Conservation (phyloP, 2,797 vertebrate genomes). For the Trachops cirrhosus region DNA sequence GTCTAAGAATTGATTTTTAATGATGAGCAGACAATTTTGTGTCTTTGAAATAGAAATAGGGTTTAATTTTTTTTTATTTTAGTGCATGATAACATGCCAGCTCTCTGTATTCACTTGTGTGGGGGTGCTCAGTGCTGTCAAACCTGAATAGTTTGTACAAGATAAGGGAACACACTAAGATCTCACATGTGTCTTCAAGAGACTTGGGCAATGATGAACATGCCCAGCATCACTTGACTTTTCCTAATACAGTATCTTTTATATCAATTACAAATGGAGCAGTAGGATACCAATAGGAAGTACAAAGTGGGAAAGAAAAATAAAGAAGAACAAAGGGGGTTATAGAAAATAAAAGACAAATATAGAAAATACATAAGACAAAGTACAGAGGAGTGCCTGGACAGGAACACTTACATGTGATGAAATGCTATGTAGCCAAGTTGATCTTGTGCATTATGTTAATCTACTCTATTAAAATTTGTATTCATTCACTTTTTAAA, state of each 20-base stretch:
- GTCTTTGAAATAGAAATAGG: slow-evolving; percentile 26
- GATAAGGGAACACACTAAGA: background rate
- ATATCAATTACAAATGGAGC: background rate
- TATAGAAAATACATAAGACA: background rate
- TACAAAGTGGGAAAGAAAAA: background rate
- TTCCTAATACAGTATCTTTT: background rate
- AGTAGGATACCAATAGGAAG: background rate
- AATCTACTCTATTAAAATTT: slow-evolving; percentile 23
- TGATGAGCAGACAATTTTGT: slow-evolving; percentile 41
- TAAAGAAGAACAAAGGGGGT: background rate
- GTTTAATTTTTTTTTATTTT: slow-evolving; percentile 35
- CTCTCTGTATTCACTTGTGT: background rate
- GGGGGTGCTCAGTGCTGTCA: background rate
- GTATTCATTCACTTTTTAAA: background rate
- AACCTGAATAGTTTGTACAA: slow-evolving; percentile 11
- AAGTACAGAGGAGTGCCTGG: background rate
- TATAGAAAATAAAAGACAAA: background rate
- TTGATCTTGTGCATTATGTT: background rate
- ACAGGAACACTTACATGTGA: background rate
- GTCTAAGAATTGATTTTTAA: slow-evolving; percentile 69
- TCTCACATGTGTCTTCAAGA: background rate
- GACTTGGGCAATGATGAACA: background rate
- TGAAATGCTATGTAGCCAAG: background rate
- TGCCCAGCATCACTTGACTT: background rate
- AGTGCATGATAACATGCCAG: background rate